These are phyloP conservation scores for Botia kubotai DNA, from an alignment of 2,797 vertebrate species.

Conservation along the genomic window DNA sequence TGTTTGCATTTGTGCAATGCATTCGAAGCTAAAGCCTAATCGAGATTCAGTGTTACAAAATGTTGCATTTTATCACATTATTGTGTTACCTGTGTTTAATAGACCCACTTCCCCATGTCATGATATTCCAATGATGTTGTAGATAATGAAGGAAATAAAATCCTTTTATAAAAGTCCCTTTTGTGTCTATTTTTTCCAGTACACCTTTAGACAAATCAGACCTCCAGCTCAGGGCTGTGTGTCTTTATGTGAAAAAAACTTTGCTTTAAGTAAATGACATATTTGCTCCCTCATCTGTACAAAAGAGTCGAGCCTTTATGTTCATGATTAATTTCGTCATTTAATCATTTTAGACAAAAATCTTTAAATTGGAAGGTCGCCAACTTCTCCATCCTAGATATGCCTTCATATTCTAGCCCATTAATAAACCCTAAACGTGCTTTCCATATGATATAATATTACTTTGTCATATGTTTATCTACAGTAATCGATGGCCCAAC, in stretches of 20 bases:
- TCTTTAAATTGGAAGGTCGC: background rate
- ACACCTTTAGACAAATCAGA: constrained; percentile 38
- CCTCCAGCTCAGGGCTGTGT: constrained; percentile 59
- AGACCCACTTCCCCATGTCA: constrained; percentile 40
- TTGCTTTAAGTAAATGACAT: constrained; percentile 8
- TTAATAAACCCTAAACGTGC: too few relatives aligned
- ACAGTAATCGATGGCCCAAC: constrained; percentile 94
- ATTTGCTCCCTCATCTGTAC: background rate
- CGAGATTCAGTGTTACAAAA: constrained; percentile 13
- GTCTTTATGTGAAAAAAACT: constrained; percentile 29
- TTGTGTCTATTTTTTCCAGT: constrained; percentile 56
- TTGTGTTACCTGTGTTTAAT: constrained; percentile 5
- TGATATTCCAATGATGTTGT: constrained; percentile 49
- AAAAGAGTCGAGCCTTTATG: background rate
- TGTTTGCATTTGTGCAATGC: background rate
- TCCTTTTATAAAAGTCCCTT: constrained; percentile 6
- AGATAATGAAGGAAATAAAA: constrained; percentile 13
- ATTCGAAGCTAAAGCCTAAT: constrained; percentile 18
- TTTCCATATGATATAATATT: background rate
- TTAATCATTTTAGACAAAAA: constrained; percentile 26
- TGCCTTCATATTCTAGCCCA: background rate
- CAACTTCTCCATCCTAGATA: background rate
- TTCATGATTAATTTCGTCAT: constrained; percentile 1
- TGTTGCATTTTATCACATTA: background rate
- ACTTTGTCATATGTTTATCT: constrained; percentile 10